A percentile compares a stretch with the other conserved stretches of the same genome.
Evolutionary conservation across 1,140 invertebrate species (phyloP).

Genomic region (Procambarus virginalis): DNA sequence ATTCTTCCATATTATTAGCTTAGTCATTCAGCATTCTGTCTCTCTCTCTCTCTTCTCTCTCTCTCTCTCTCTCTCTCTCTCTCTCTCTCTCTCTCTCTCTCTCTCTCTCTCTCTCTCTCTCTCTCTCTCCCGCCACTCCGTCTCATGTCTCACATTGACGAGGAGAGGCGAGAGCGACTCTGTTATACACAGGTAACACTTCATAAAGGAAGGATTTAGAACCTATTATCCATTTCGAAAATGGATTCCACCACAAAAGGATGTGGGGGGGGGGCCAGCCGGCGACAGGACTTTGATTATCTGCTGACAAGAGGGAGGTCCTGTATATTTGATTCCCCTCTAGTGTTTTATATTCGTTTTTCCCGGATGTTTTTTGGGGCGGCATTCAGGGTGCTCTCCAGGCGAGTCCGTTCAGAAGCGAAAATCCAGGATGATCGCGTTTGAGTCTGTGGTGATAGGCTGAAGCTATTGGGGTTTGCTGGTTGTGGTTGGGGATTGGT

Average conservation of each 20-base stretch:
- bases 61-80: too few relatives aligned
- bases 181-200: background rate
- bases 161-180: background rate
- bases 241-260: background rate
- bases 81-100: too few relatives aligned
- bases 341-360: background rate
- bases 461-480: background rate
- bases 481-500: too few relatives aligned
- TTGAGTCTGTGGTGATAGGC: background rate
- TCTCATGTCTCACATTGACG: background rate
- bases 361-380: background rate
- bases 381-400: background rate
- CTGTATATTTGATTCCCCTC: background rate
- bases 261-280: background rate
- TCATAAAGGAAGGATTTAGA: background rate
- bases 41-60: too few relatives aligned
- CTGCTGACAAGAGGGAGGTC: background rate
- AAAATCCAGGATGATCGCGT: constrained; percentile 1
- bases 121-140: background rate
- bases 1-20: too few relatives aligned
- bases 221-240: background rate
- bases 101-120: too few relatives aligned
- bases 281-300: background rate
- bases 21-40: too few relatives aligned
- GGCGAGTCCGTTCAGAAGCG: background rate